Evolutionary conservation across 1,140 invertebrate genomes (phyloP).

Genomic region (Drosophila obscura): DNA sequence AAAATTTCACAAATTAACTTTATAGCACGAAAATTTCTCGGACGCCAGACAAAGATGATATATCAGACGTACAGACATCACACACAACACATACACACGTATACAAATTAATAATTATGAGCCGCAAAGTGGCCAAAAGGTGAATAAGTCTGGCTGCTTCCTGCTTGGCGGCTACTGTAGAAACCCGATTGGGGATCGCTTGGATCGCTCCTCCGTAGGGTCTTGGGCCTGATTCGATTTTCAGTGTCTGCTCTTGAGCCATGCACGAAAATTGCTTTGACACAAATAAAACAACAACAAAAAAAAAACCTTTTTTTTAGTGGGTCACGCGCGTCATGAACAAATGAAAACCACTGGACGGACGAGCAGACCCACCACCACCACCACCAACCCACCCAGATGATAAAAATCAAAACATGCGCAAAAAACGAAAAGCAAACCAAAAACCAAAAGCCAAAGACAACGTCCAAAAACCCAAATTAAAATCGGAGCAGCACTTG

Average conservation of each 20-base stretch:
- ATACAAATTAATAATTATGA: slow-evolving; percentile 74
- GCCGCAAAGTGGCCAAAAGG: slow-evolving; percentile 73
- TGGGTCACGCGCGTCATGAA: slow-evolving; percentile 78
- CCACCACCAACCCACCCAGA: slow-evolving; percentile 70
- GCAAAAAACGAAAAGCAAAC: slow-evolving; percentile 55
- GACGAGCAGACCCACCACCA: slow-evolving; percentile 11
- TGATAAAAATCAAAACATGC: slow-evolving; percentile 81
- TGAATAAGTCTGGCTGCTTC: slow-evolving; percentile 63
- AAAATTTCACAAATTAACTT: slow-evolving; percentile 80
- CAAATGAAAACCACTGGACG: slow-evolving; percentile 69
- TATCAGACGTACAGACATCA: slow-evolving; percentile 19
- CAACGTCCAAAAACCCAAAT: slow-evolving; percentile 62
- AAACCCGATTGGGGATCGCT: slow-evolving; percentile 44
- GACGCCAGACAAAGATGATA: slow-evolving; percentile 32
- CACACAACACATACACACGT: slow-evolving; percentile 3
- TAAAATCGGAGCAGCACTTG: slow-evolving; percentile 76
- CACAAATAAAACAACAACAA: slow-evolving; percentile 49
- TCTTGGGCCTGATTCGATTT: slow-evolving; percentile 30
- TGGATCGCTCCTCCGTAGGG: slow-evolving; percentile 21
- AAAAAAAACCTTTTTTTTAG: slow-evolving; percentile 49
- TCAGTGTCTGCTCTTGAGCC: slow-evolving; percentile 35
- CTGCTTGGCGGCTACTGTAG: slow-evolving; percentile 57
- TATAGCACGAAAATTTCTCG: slow-evolving; percentile 82
- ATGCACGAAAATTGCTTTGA: slow-evolving; percentile 77
- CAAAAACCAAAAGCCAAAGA: slow-evolving; percentile 51